Base-by-base conservation (phyloP, 2,888 invertebrate species). In the Drosophila acutilabella region DNA sequence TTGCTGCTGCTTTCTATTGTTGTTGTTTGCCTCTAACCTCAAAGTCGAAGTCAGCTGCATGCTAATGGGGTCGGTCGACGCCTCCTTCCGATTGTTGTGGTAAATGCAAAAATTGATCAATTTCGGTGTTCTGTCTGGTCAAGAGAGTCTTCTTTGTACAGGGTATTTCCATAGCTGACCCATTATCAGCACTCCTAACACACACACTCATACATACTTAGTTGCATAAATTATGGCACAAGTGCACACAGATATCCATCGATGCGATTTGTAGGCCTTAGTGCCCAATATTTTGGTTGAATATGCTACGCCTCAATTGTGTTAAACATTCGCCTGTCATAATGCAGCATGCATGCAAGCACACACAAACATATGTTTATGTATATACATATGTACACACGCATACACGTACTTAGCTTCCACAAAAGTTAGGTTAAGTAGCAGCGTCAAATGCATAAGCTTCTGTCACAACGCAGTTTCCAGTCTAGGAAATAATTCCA, bases 101-200 rank as follows among this genome's bases (percentile, higher is more conserved):
- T 33, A 65, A 59, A 78, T 78, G 75, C 74, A 64, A 71, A 84
- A 78, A 74, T 78, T 87, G 79, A 87, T 87, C 81, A 84, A 84
- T 78, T 84, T 81, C 61, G 48, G 53, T 47, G 52, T 62, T 51
- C 60, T 50, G 54, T 61, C 50, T 42, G 38, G n/a, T 36, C 40
- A 38, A 48, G 18, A 23, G n/a, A 13, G 3, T 30, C 14, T 41
- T 36, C 36, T 20, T 51, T 53, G 7, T 38, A 57, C 36, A 33
- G 54, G 60, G n/a, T 44, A 26, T 41, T 10, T 13, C 18, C 42
- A 11, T n/a, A 33, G 16, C 44, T 51, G 53, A 51, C 23, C 48
- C 54, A 41, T 8, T 8, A 30, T 30, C 8, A 41, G 57, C 47
- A 54, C 51, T 10, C 8, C 30, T 10, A 36, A 18, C 10, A 8